Base-by-base conservation (phyloP, 1,140 invertebrate species). In the Pantala flavescens region DNA sequence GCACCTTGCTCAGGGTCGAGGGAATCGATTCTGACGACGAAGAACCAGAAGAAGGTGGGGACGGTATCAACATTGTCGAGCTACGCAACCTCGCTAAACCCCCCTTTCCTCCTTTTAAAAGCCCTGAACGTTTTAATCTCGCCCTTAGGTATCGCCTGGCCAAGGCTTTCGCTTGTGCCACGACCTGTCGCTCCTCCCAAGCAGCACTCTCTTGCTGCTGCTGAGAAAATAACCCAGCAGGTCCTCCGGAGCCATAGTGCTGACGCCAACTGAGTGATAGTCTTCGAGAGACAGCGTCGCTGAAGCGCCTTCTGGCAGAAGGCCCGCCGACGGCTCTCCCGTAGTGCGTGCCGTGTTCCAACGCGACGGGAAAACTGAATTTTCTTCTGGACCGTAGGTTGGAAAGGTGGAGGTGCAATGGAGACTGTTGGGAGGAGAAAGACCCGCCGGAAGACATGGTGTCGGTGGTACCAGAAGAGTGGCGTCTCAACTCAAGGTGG, bases 221-320 rank as follows among this genome's bases (percentile, higher is more conserved):
- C 43, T 84, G 36, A 19, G 21, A 42, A 9, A 36, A 24, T 21
- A 24, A 16, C 12, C 23, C 73, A 23, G 73, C 70, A 21, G 24
- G 55, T 21, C 74, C 71, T 24, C 75, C 74, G 23, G 78, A 0
- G 70, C 55, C 28, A 19, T 71, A 71, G 19, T 55, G 73, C 80
- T 7, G 83, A 81, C 3, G 84, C 81, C 1, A 84, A 83, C 73
- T 88, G 83, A 89, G 89, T 21, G 89, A 90, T 24, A 91, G 81
- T 78, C 91, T 91, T 43, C 90, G 81, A 2, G 87, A 85, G 0
- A 91, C 88, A 0, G 86, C 89, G 79, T 90, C 89, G 77, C 89
- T 87, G 12, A 91, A 86, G 55, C 89, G 81, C 70, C 90, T 82
- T 23, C 86, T 81, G 0, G 85, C 84, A 0, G 81, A 55, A 42